Conservation (phyloP, 2,888 invertebrate genomes). For the Scaptomyza polygonia region DNA sequence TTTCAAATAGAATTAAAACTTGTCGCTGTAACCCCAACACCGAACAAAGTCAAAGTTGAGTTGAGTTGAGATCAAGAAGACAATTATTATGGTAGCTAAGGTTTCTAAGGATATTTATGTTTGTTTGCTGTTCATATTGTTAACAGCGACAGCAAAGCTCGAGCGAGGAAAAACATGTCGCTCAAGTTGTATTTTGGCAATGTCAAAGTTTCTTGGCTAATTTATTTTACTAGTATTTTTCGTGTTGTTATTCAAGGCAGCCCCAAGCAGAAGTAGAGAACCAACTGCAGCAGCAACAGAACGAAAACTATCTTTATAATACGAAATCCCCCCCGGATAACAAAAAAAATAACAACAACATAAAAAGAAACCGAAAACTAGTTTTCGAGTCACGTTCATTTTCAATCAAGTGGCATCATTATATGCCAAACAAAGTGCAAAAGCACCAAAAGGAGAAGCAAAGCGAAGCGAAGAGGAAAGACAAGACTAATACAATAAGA, state of each 20-base stretch:
- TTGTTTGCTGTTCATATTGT: not conserved
- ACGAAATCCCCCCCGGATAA: too few species aligned
- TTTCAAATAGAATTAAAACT: constrained; percentile 55
- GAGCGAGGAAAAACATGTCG: constrained; percentile 65
- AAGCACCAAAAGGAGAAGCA: constrained; percentile 4
- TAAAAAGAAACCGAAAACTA: constrained; percentile 61
- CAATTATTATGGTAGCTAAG: not conserved
- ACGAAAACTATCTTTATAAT: constrained; percentile 6
- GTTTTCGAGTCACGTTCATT: constrained; percentile 83
- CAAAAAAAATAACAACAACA: constrained; percentile 15
- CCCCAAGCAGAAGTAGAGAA: constrained; percentile 20
- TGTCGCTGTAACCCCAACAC: constrained; percentile 19
- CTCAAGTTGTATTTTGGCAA: constrained; percentile 51
- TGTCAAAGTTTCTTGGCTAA: constrained; percentile 67
- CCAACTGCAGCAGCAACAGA: constrained; percentile 19
- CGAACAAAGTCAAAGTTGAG: constrained; percentile 2
- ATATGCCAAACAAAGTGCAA: constrained; percentile 63
- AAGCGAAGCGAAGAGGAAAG: not conserved
- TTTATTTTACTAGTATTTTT: constrained; percentile 66
- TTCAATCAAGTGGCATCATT: constrained; percentile 83
- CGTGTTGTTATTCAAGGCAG: constrained; percentile 29
- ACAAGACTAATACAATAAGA: constrained; percentile 67
- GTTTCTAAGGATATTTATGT: not conserved
- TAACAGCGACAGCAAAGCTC: constrained; percentile 8
- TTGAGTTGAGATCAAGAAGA: not conserved